Percentiles rank a stretch among this genome's conserved stretches.
Evolutionary conservation across 1,140 invertebrate species (phyloP).

Genomic region (Acromyrmex heyeri): DNA sequence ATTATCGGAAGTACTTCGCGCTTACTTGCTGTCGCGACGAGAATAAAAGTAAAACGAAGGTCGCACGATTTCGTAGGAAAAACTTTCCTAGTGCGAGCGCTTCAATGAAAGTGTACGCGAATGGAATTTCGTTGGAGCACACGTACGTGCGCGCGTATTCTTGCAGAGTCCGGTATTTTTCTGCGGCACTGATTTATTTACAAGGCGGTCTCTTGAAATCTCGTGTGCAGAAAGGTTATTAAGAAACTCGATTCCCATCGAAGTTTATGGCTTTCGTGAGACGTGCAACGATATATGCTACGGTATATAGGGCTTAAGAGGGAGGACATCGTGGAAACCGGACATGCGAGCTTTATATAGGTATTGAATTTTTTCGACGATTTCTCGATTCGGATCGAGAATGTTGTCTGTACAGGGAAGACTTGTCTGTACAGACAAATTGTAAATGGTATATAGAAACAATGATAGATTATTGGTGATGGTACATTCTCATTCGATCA

Average conservation of each 20-base stretch:
- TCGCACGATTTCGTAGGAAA: slow-evolving; percentile 51
- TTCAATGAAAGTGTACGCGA: slow-evolving; percentile 57
- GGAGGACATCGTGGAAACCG: slow-evolving; percentile 44
- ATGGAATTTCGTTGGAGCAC: slow-evolving; percentile 31
- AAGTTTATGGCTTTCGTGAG: slow-evolving; percentile 67
- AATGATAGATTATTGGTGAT: slow-evolving; percentile 9
- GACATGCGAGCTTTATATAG: slow-evolving; percentile 41
- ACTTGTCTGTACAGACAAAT: slow-evolving; percentile 40
- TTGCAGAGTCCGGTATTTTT: slow-evolving; percentile 30
- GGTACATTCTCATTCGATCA: slow-evolving; percentile 23
- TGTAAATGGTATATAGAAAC: slow-evolving; percentile 2
- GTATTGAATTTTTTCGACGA: slow-evolving; percentile 44
- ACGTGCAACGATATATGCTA: slow-evolving; percentile 49
- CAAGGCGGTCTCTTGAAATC: slow-evolving; percentile 52
- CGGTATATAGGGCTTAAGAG: slow-evolving; percentile 8
- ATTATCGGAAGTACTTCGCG: slow-evolving; percentile 54
- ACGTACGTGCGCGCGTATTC: not conserved
- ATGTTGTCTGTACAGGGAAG: not conserved
- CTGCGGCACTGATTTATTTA: slow-evolving; percentile 61
- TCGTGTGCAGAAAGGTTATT: slow-evolving; percentile 61
- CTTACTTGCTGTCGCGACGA: slow-evolving; percentile 18
- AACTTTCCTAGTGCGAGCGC: slow-evolving; percentile 29
- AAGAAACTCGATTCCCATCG: slow-evolving; percentile 67
- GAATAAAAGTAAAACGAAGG: slow-evolving; percentile 57
- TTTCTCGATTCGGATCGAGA: not conserved